Conservation (phyloP, 1,140 invertebrate species). For the Rhyzopertha dominica region DNA sequence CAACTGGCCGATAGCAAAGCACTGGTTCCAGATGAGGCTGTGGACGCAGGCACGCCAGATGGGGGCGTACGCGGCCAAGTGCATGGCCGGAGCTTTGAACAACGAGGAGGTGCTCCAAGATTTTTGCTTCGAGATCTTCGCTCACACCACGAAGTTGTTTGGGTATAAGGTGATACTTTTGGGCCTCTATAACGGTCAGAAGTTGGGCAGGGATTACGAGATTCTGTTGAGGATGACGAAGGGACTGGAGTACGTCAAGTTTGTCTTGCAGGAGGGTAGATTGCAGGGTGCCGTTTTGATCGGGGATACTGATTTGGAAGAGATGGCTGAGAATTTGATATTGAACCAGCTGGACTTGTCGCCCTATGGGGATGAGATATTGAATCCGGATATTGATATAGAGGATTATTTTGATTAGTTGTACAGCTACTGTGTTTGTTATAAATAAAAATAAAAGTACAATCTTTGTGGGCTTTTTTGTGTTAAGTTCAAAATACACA, state of each 20-base stretch:
- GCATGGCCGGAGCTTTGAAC: constrained; percentile 67
- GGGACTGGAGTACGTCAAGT: constrained; percentile 84
- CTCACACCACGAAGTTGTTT: constrained; percentile 94
- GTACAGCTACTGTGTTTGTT: no score
- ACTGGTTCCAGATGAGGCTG: constrained; percentile 96
- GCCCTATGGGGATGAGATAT: constrained; percentile 82
- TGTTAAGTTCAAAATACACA: no score
- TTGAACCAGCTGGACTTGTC: constrained; percentile 90
- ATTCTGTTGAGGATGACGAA: constrained; percentile 81
- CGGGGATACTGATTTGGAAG: constrained; percentile 95
- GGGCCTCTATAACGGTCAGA: constrained; percentile 92
- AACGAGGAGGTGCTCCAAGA: constrained; percentile 67
- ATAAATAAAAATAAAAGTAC: no score
- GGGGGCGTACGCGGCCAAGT: constrained; percentile 89
- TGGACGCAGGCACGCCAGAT: constrained; percentile 99
- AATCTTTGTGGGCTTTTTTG: no score
- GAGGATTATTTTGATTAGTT: constrained; percentile 98
- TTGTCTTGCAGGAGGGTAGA: constrained; percentile 77
- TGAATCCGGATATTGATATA: constrained; percentile 94
- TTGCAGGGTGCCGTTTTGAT: constrained; percentile 93
- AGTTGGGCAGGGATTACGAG: constrained; percentile 77
- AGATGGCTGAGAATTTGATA: constrained; percentile 98
- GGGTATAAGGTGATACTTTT: constrained; percentile 91
- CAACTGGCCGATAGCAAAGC: constrained; percentile 67
- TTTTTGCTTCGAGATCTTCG: constrained; percentile 96